Base-by-base conservation (phyloP, 2,888 invertebrate genomes). In the Amphipyra berbera region DNA sequence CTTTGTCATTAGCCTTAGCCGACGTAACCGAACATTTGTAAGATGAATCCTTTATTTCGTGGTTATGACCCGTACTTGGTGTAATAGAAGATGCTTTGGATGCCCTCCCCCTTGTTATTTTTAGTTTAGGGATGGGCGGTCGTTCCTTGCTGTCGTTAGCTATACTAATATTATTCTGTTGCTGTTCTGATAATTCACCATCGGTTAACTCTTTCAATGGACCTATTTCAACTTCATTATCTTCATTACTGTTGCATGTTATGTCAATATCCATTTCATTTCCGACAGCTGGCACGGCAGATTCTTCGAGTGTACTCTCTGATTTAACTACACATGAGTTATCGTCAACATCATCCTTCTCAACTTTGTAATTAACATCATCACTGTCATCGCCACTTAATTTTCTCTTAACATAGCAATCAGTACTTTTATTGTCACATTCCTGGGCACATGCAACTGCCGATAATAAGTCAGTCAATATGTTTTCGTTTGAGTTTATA, bases 401-500 rank as follows among this genome's bases (percentile, higher is more conserved):
- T 76, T 92, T 94, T 69, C 94, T 88, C 83, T 95, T 95, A 0
- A 95, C 94, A 83, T 90, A 94, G 72, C 88, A 85, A 68, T 94
- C 94, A 6, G 89, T 84, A 73, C 72, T 90, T 84, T 96, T 96
- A 68, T 95, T 95, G 68, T 95, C 95, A 82, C 95, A 96, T 81
- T 95, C 96, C 69, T 96, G 95, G n/a, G 96, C 96, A 71, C 95
- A 93, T 27, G 96, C 95, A 30, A 96, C 95, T 2, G 96, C 96
- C 2, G 96, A 95, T 50, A 96, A 89, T 61, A 96, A 88, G 83
- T 96, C 96, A 62, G 95, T 95, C 65, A 96, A 90, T 61, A 96
- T 96, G 30, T 94, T 95, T 78, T 96, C 96, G 82, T 95, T 95
- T 40, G 92, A 88, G 75, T 85, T 93, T 42, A 80, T 60, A 83